phyloP scores from a whole-genome alignment of 53 echinoderm and acorn worm species.

The Henricia sp. region DNA sequence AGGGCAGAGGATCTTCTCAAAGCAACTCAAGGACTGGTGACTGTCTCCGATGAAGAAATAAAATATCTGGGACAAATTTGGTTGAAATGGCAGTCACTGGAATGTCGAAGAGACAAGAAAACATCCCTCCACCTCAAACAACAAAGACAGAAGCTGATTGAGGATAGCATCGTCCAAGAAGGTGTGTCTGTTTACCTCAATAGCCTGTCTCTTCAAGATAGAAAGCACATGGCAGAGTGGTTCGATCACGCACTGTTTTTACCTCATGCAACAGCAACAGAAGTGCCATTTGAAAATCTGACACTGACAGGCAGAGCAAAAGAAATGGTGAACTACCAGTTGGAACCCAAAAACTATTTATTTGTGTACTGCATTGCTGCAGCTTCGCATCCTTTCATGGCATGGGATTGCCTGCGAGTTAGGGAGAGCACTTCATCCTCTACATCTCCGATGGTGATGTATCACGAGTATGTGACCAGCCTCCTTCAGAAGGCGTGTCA shows the following conservation, averaged over 20 bases:
- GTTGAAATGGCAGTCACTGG: conserved; percentile 36
- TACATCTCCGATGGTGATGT: conserved; percentile 39
- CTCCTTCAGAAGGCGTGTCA: conserved; percentile 3
- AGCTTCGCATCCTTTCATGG: conserved; percentile 22
- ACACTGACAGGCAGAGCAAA: conserved; percentile 37
- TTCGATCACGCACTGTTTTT: conserved; percentile 26
- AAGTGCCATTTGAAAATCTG: conserved; percentile 38
- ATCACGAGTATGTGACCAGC: conserved; percentile 44
- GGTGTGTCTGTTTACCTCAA: neutral
- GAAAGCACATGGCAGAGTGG: neutral
- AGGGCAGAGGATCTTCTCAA: conserved; percentile 4
- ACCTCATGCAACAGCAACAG: neutral
- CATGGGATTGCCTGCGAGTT: conserved; percentile 49
- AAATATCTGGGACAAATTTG: conserved; percentile 14
- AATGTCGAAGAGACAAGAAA: conserved; percentile 10
- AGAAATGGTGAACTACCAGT: too few species aligned
- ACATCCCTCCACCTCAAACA: conserved; percentile 13
- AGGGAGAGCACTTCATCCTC: neutral
- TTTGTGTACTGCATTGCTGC: conserved; percentile 34
- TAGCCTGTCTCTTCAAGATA: neutral
- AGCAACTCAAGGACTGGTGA: conserved; percentile 41
- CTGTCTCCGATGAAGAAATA: conserved; percentile 3
- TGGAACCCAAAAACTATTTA: neutral
- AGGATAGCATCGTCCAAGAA: neutral
- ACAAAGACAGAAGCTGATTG: conserved; percentile 2